phyloP scores from a whole-genome alignment of 2,113 vertebrate species.

The Coregonus clupeaformis region DNA sequence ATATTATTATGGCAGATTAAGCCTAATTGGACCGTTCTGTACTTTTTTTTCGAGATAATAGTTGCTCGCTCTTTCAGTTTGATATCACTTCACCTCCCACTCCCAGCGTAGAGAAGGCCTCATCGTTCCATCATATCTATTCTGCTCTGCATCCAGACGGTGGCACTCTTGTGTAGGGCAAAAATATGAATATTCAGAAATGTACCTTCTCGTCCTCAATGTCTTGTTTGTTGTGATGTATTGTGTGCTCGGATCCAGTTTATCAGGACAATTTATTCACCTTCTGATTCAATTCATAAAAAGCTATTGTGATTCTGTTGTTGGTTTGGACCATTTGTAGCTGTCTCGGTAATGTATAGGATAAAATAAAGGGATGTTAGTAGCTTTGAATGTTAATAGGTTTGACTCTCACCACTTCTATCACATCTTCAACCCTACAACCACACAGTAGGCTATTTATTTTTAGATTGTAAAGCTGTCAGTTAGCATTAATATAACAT shows the following conservation, averaged over 20 bases:
- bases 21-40: background rate
- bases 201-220: background rate
- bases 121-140: background rate
- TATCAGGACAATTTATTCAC: background rate
- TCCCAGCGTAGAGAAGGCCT: background rate
- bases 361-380: no score
- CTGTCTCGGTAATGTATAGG: no score
- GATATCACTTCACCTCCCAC: no score
- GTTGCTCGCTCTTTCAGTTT: no score
- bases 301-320: no score
- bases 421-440: background rate
- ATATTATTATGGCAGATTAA: no score
- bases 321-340: no score
- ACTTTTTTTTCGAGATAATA: no score
- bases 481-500: constrained; percentile 14
- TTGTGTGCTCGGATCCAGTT: background rate
- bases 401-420: background rate
- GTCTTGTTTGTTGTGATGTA: no score
- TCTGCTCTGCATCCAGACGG: constrained; percentile 29
- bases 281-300: background rate
- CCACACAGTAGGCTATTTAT: constrained; percentile 3
- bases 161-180: constrained; percentile 28
- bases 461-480: constrained; percentile 22
- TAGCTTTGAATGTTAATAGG: background rate
- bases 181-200: background rate